These are phyloP conservation scores for Seira musarum DNA, from an alignment of 2,888 invertebrate genomes.

Conservation along the genomic window DNA sequence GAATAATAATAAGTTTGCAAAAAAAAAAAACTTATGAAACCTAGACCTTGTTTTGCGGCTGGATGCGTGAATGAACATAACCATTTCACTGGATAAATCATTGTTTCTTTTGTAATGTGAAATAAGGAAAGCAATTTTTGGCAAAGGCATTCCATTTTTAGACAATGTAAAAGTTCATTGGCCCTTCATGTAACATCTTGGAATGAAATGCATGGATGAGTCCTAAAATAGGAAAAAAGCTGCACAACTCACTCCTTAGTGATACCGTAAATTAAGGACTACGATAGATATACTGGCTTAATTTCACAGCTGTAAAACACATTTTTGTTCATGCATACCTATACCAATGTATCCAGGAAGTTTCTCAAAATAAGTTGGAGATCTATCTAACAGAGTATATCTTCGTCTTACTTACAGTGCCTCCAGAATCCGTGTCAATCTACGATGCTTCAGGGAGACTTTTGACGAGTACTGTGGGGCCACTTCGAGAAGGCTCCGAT, in stretches of 20 bases:
- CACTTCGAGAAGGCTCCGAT: slow-evolving; percentile 89
- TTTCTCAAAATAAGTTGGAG: not conserved
- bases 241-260: not conserved
- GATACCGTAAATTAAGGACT: not conserved
- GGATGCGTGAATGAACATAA: not conserved
- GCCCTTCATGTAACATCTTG: not conserved
- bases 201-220: no score
- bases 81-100: not conserved
- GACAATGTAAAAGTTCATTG: not conserved
- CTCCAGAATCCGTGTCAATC: slow-evolving; percentile 89
- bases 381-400: no score
- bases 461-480: slow-evolving; percentile 87
- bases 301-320: not conserved
- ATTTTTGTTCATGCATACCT: not conserved
- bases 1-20: no score
- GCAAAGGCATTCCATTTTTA: not conserved
- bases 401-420: slow-evolving; percentile 79
- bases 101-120: not conserved
- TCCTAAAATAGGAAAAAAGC: no score
- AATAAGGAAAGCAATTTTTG: not conserved
- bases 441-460: slow-evolving; percentile 88
- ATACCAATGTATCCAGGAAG: not conserved
- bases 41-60: not conserved
- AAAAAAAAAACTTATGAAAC: not conserved
- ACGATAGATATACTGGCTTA: not conserved